Evolutionary conservation across 2,888 invertebrate genomes (phyloP).

Genomic region (Lymantria dispar): DNA sequence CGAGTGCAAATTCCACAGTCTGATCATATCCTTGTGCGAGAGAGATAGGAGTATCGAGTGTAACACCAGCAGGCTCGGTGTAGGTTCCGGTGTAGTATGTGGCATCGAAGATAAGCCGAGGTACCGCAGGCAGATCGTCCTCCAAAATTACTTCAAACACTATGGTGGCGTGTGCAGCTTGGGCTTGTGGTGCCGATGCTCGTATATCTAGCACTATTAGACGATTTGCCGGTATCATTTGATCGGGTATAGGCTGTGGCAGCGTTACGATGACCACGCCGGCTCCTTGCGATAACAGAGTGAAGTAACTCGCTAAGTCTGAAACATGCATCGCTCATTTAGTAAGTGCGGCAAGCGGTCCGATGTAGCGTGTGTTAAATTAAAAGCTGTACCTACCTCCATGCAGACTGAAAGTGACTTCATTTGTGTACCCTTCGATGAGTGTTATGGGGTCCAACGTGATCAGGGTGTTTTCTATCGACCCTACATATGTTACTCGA

Average conservation of each 20-base stretch:
- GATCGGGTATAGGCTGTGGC: conserved; percentile 24
- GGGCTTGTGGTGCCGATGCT: conserved; percentile 22
- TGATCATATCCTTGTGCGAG: conserved; percentile 30
- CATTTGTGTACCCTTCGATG: conserved; percentile 31
- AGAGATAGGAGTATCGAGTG: conserved; percentile 20
- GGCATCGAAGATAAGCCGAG: conserved; percentile 13
- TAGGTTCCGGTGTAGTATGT: conserved; percentile 38
- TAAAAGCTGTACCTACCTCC: conserved; percentile 28
- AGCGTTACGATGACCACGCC: conserved; percentile 17
- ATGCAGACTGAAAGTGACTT: conserved; percentile 31
- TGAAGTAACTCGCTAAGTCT: conserved; percentile 27
- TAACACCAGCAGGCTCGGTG: conserved; percentile 16
- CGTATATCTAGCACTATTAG: conserved; percentile 27
- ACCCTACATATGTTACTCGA: conserved; percentile 28
- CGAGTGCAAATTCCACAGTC: conserved; percentile 31
- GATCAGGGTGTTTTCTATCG: conserved; percentile 23
- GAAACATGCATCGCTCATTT: background rate
- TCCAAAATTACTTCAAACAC: conserved; percentile 22
- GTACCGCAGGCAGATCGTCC: background rate
- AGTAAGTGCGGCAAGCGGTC: background rate
- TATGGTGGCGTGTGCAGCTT: conserved; percentile 25
- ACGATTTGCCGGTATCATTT: conserved; percentile 19
- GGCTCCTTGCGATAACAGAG: conserved; percentile 3
- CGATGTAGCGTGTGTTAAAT: background rate
- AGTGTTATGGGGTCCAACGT: conserved; percentile 35